A percentile compares a stretch with the other conserved stretches of the same genome.
These are phyloP conservation scores for Gorsachius goisagi DNA, from an alignment of 2,113 vertebrate species.

Conservation along the genomic window DNA sequence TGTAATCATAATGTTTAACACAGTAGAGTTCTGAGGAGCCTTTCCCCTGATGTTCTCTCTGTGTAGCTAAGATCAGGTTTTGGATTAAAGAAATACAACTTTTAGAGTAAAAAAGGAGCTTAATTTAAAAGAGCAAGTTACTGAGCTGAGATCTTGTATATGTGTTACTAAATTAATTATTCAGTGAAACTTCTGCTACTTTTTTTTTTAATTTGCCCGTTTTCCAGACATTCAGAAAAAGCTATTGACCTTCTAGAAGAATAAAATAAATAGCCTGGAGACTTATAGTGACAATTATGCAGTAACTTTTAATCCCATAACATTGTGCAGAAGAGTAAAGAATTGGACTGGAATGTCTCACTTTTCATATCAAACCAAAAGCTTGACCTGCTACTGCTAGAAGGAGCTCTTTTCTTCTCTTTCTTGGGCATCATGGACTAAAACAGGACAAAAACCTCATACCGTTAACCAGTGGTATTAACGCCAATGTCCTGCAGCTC, in stretches of 20 bases:
- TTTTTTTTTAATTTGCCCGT: neutral
- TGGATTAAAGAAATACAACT: constrained; percentile 16
- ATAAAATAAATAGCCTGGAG: neutral
- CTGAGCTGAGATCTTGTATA: neutral
- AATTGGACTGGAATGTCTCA: neutral
- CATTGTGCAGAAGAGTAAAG: neutral
- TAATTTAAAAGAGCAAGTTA: constrained; percentile 8
- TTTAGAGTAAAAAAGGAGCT: neutral
- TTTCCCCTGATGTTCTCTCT: neutral
- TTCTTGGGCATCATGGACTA: neutral
- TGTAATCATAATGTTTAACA: constrained; percentile 9
- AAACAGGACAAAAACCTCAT: neutral
- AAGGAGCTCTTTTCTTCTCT: neutral
- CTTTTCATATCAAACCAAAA: neutral
- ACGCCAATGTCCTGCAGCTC: neutral
- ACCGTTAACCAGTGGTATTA: neutral
- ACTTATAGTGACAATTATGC: neutral
- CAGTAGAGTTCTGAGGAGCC: neutral
- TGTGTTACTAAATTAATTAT: neutral
- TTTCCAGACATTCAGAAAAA: neutral
- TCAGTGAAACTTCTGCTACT: neutral
- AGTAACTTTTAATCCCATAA: neutral
- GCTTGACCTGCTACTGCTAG: neutral
- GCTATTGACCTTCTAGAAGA: neutral
- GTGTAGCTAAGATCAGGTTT: neutral